Evolutionary conservation across 2,797 vertebrate species (phyloP).

Genomic region (Phylloscopus collybita): DNA sequence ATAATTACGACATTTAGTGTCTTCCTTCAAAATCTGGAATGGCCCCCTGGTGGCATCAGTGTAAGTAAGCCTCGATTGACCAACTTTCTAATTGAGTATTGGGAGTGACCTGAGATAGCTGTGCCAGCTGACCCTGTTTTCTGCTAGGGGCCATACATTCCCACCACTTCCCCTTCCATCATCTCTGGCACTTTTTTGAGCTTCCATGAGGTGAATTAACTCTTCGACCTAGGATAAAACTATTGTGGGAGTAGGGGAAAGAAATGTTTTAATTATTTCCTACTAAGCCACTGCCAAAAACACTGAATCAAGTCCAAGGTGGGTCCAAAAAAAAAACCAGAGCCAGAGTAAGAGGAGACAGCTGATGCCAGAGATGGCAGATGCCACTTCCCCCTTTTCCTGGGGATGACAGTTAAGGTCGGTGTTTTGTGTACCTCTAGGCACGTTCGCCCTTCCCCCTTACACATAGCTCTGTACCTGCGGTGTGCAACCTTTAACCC

Average conservation of each 20-base stretch:
- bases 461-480: not conserved
- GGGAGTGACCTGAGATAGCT: not conserved
- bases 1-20: not conserved
- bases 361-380: not conserved
- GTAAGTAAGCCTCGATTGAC: not conserved
- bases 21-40: not conserved
- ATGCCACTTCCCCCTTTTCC: not conserved
- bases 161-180: not conserved
- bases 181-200: not conserved
- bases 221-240: not conserved
- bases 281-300: not conserved
- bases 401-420: not conserved
- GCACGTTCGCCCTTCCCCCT: not conserved
- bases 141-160: not conserved
- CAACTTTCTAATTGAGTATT: not conserved
- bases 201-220: not conserved
- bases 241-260: not conserved
- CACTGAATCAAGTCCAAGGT: not conserved
- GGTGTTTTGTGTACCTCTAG: not conserved
- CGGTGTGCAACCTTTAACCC: not conserved
- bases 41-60: not conserved
- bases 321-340: not conserved
- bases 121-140: not conserved
- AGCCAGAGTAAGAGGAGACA: not conserved
- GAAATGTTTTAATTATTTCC: not conserved